Percentiles rank a stretch among this genome's conserved stretches.
phyloP scores from a whole-genome alignment of 2,888 invertebrate genomes.

The Protophormia terraenovae region DNA sequence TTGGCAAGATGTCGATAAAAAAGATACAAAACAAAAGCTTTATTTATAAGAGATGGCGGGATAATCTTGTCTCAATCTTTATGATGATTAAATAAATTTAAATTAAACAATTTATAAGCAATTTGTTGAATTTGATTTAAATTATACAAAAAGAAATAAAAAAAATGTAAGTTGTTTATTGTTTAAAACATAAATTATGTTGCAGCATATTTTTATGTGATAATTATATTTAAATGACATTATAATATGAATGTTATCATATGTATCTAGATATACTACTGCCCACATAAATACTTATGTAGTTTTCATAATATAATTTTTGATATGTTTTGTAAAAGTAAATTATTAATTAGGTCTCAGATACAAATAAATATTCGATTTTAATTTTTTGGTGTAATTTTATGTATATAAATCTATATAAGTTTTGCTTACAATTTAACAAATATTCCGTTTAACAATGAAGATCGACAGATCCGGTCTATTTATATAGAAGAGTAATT shows the following conservation, averaged over 20 bases:
- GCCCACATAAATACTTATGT: not conserved
- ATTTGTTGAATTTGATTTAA: not conserved
- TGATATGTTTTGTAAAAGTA: not conserved
- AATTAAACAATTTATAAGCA: conserved; percentile 3
- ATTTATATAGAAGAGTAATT: conserved; percentile 40
- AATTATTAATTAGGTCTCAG: not conserved
- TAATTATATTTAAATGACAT: not conserved
- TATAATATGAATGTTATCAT: not conserved
- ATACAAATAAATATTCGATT: not conserved
- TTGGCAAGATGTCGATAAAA: not conserved
- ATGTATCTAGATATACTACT: no score
- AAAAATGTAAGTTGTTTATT: not conserved
- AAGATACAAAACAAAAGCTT: not conserved
- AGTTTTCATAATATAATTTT: not conserved
- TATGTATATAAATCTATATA: not conserved
- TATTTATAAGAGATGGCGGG: not conserved
- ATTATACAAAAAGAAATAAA: not conserved
- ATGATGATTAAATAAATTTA: not conserved
- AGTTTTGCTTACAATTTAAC: not conserved
- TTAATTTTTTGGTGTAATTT: not conserved
- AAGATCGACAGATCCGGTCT: conserved; percentile 67
- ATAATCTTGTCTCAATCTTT: not conserved
- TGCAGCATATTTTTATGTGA: not conserved
- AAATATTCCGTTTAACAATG: conserved; percentile 46
- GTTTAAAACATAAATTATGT: not conserved